A percentile compares a stretch with the other conserved stretches of the same genome.
phyloP scores from a whole-genome alignment of 2,113 vertebrate species.

The Miniopterus natalensis region DNA sequence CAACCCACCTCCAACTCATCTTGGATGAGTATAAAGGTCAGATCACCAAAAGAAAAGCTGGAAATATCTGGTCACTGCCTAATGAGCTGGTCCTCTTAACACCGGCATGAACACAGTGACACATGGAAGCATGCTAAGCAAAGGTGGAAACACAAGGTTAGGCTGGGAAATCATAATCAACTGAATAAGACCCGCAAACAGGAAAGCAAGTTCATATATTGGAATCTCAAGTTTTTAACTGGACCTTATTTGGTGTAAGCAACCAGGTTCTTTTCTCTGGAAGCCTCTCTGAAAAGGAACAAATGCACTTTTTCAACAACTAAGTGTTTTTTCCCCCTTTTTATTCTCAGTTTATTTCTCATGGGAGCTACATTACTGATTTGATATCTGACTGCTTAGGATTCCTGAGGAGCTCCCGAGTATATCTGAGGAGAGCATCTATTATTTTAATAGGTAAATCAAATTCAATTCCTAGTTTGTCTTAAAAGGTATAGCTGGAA shows the following conservation, averaged over 20 bases:
- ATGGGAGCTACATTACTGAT: conserved; percentile 11
- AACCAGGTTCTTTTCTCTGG: not conserved
- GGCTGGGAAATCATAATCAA: not conserved
- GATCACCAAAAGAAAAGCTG: not conserved
- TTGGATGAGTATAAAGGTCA: not conserved
- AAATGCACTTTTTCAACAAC: not conserved
- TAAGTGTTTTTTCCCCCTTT: not conserved
- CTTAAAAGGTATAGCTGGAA: not conserved
- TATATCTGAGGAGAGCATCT: conserved; percentile 51
- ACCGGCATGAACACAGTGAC: not conserved
- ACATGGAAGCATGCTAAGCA: not conserved
- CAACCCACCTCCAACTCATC: not conserved
- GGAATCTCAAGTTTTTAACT: not conserved
- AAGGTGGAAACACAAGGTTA: not conserved
- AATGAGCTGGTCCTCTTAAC: not conserved
- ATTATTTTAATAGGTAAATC: conserved; percentile 78
- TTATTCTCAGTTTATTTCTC: conserved; percentile 59
- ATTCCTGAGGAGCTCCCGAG: conserved; percentile 63
- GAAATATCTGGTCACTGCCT: not conserved
- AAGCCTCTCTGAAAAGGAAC: not conserved
- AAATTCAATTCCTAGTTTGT: conserved; percentile 15
- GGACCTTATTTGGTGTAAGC: not conserved
- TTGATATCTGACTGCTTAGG: conserved; percentile 58
- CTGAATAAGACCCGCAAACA: not conserved
- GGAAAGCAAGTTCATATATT: not conserved